These are phyloP conservation scores for Zygogramma bicolorata DNA, from an alignment of 2,888 invertebrate genomes.

Conservation along the genomic window DNA sequence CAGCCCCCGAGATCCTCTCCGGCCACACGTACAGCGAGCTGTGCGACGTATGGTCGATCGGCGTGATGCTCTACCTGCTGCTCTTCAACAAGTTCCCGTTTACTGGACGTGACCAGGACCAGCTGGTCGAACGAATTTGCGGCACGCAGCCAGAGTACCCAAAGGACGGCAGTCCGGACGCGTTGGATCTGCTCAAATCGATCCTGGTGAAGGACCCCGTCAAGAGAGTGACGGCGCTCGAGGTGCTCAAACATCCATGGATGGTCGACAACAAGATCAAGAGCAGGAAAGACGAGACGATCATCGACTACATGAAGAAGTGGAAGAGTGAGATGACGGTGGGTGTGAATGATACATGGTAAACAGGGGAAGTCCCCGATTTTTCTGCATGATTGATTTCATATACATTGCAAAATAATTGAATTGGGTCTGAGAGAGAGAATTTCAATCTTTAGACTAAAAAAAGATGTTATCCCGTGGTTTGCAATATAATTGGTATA, in stretches of 20 bases:
- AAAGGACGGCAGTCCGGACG: slow-evolving; percentile 53
- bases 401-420: no score
- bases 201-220: slow-evolving; percentile 70
- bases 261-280: slow-evolving; percentile 53
- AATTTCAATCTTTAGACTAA: no score
- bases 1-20: slow-evolving; percentile 72
- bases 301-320: slow-evolving; percentile 66
- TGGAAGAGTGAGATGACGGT: slow-evolving; percentile 64
- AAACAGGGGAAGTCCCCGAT: no score
- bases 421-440: no score
- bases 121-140: slow-evolving; percentile 60
- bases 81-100: slow-evolving; percentile 65
- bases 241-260: slow-evolving; percentile 69
- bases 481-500: no score
- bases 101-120: slow-evolving; percentile 56
- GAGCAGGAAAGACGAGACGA: slow-evolving; percentile 58
- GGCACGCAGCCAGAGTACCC: slow-evolving; percentile 55
- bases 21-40: slow-evolving; percentile 70
- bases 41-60: slow-evolving; percentile 73
- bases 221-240: slow-evolving; percentile 68
- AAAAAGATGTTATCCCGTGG: no score
- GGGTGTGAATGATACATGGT: no score
- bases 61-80: slow-evolving; percentile 70
- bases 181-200: slow-evolving; percentile 65
- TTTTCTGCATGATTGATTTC: no score